Conservation (phyloP, 2,113 vertebrate species). For the Gnathonemus longibarbis region DNA sequence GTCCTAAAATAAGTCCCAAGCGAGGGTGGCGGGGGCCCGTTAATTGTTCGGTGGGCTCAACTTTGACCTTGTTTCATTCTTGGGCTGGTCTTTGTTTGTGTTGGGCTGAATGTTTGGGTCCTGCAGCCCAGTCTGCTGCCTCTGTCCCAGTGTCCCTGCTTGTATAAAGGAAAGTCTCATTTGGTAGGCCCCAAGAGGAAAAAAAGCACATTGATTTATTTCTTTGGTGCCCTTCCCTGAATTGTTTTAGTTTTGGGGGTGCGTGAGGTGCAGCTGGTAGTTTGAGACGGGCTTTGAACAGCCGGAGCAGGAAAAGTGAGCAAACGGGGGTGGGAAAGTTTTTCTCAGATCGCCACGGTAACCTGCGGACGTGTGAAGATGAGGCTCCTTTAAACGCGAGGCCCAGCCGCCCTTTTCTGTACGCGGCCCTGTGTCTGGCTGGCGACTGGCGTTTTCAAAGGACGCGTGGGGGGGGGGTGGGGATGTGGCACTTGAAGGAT, state of each 20-base stretch:
- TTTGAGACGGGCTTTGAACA: constrained; percentile 10
- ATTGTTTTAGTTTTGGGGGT: constrained; percentile 53
- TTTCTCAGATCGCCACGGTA: constrained; percentile 2
- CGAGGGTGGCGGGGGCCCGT: constrained; percentile 41
- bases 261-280: constrained; percentile 38
- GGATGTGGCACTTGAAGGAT: background rate
- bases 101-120: constrained; percentile 8
- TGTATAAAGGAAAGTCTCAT: constrained; percentile 45
- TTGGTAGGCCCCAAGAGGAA: background rate
- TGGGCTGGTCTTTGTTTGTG: constrained; percentile 36
- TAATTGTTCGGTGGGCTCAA: constrained; percentile 56
- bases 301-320: background rate
- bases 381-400: background rate
- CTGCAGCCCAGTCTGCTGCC: background rate
- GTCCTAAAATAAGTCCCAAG: constrained; percentile 20
- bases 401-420: background rate
- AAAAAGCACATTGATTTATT: constrained; percentile 24
- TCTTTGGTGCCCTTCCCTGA: constrained; percentile 40
- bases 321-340: background rate
- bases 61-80: constrained; percentile 51
- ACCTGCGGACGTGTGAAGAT: background rate
- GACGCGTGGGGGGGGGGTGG: background rate
- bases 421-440: background rate
- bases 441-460: background rate
- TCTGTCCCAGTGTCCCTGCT: background rate